These are phyloP conservation scores for Pipistrellus nathusii DNA, from an alignment of 2,797 vertebrate species.

Conservation along the genomic window DNA sequence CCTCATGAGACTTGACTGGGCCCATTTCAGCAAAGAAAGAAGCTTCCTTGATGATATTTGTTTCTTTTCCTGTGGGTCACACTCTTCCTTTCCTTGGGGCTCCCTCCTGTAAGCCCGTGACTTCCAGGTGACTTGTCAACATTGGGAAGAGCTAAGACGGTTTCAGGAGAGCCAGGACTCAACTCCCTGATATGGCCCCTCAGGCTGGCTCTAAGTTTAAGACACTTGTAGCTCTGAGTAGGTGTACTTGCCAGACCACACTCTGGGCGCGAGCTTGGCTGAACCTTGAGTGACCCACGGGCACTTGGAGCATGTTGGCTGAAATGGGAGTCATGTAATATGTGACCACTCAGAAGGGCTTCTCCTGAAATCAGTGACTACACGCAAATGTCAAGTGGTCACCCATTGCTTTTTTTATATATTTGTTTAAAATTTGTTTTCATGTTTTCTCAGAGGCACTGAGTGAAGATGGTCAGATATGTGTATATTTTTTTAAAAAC, in stretches of 20 bases:
- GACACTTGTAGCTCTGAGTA: neutral
- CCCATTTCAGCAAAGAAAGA: neutral
- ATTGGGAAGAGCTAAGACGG: neutral
- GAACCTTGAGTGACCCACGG: neutral
- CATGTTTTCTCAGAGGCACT: conserved; percentile 89
- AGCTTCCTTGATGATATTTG: neutral
- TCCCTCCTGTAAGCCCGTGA: neutral
- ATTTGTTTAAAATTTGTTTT: neutral
- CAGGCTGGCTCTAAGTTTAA: neutral
- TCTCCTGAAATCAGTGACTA: neutral
- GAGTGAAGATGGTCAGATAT: conserved; percentile 92
- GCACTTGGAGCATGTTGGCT: neutral
- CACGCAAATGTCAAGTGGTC: neutral
- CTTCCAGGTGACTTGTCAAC: neutral
- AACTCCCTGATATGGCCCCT: neutral
- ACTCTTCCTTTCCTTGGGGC: neutral
- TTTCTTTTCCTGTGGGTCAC: neutral
- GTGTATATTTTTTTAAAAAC: conserved; percentile 92
- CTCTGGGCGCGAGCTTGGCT: neutral
- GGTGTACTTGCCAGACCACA: neutral
- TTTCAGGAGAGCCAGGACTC: neutral
- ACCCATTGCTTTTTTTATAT: neutral
- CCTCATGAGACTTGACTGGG: neutral
- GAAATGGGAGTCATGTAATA: neutral
- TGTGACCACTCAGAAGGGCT: neutral